phyloP scores from a whole-genome alignment of 2,888 invertebrate genomes.

The Synanthedon andrenaeformis region DNA sequence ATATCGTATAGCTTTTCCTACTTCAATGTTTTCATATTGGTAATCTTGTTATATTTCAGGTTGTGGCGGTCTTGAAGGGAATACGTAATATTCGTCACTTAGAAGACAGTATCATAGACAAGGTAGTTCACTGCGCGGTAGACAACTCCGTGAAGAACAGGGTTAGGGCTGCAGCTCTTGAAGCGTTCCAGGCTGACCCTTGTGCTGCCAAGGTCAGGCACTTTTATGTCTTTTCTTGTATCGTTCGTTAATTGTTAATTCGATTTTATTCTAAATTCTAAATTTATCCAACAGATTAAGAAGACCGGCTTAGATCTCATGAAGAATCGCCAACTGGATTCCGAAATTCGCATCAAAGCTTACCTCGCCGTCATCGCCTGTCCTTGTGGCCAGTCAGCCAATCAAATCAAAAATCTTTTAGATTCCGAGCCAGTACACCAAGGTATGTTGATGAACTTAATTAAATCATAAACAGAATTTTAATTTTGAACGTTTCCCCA shows the following conservation, averaged over 20 bases:
- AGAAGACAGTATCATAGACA: slow-evolving; percentile 71
- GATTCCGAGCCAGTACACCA: slow-evolving; percentile 82
- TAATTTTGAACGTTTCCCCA: too few relatives aligned
- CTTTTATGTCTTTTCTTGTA: slow-evolving; percentile 1
- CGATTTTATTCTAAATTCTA: not conserved
- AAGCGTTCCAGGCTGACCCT: slow-evolving; percentile 79
- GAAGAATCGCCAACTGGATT: slow-evolving; percentile 81
- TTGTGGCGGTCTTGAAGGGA: slow-evolving; percentile 82
- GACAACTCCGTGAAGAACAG: slow-evolving; percentile 74
- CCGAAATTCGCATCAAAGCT: slow-evolving; percentile 89
- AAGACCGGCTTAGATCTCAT: slow-evolving; percentile 72
- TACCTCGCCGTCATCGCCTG: slow-evolving; percentile 83
- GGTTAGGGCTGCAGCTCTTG: slow-evolving; percentile 82
- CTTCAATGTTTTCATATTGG: too few relatives aligned
- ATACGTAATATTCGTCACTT: slow-evolving; percentile 81
- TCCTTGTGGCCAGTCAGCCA: slow-evolving; percentile 78
- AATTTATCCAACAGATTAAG: slow-evolving; percentile 26
- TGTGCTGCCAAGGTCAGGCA: slow-evolving; percentile 67
- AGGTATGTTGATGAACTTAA: slow-evolving; percentile 28
- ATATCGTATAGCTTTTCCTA: too few relatives aligned
- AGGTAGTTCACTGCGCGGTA: slow-evolving; percentile 72
- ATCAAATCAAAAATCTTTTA: slow-evolving; percentile 77
- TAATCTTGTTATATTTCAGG: slow-evolving; percentile 20
- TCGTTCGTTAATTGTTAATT: not conserved
- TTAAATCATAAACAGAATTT: not conserved